Conservation (phyloP, 2,797 vertebrate genomes). For the Gadopsis marmoratus region DNA sequence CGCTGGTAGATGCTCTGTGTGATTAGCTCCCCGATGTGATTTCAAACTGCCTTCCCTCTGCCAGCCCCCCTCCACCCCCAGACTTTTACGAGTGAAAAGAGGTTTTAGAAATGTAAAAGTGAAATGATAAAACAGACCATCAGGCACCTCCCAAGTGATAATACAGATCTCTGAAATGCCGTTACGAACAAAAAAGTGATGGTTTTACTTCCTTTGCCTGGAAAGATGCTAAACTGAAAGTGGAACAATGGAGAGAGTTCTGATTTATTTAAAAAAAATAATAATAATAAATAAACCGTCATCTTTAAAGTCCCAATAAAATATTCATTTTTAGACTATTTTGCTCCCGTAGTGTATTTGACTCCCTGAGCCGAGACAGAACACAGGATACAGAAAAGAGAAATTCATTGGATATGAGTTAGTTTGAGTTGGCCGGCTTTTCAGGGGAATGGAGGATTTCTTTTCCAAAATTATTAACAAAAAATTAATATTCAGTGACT, state of each 20-base stretch:
- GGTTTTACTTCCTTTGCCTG: constrained; percentile 3
- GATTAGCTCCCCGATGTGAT: constrained; percentile 41
- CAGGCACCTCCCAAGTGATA: not conserved
- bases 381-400: not conserved
- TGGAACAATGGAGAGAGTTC: not conserved
- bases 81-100: not conserved
- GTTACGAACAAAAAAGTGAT: not conserved
- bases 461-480: too few relatives aligned
- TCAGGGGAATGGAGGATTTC: not conserved
- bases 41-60: constrained; percentile 1
- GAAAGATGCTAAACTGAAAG: not conserved
- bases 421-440: not conserved
- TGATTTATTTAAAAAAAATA: not conserved
- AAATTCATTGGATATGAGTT: not conserved
- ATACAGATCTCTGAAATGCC: not conserved
- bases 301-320: not conserved
- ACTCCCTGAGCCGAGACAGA: not conserved
- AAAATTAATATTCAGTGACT: not conserved
- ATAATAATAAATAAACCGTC: not conserved
- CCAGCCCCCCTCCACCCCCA: not conserved
- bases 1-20: constrained; percentile 32
- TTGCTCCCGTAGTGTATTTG: not conserved
- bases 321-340: not conserved
- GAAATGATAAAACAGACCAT: constrained; percentile 1
- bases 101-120: not conserved